Evolutionary conservation across 2,797 vertebrate genomes (phyloP), one percentile per base, ranked within the genome.

Genomic region (Rhynchotus rufescens): DNA sequence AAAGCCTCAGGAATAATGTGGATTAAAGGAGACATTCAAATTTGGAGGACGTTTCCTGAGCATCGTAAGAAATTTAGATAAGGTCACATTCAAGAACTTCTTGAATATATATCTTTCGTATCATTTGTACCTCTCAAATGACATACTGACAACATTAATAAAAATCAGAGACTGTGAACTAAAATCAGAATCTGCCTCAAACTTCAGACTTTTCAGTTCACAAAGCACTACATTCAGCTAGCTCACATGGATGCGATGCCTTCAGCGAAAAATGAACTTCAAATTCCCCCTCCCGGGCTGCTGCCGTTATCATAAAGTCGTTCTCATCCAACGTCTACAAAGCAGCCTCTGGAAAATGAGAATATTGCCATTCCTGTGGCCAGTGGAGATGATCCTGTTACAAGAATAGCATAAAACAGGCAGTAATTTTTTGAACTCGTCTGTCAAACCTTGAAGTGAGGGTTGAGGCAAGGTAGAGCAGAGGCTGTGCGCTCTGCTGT

Each of bases 61-160:
- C 38, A 60, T 51, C 72, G 6, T 59, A 80, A 75, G 81, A 93
- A 90, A 93, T 92, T 89, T 89, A 86, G 59, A 68, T 90, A 88
- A 90, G 72, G 92, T 93, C 89, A 93, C 59, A 78, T 72, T 92
- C 54, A 88, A 84, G 73, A 84, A 54, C 54, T 82, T 57, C 28
- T 86, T 42, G 66, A 92, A 76, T 88, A 81, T 20, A 7, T 62
- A 74, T 82, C 86, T 93, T 92, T 94, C 66, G 80, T 64, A 83
- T 84, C 1, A 83, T 80, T 74, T 77, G 66, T 75, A 80, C 59
- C 23, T 91, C 76, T 75, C 14, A 77, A 86, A 71, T 69, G 88
- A 88, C 88, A 91, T 19, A 80, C 54, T 90, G 88, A 93, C 88
- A 93, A 77, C 62, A 88, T 82, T 90, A 88, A 94, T 93, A 88